A percentile compares a stretch with the other conserved stretches of the same genome.
These are phyloP conservation scores for Micropoecilia bifurca DNA, from an alignment of 2,797 vertebrate species.

Conservation along the genomic window DNA sequence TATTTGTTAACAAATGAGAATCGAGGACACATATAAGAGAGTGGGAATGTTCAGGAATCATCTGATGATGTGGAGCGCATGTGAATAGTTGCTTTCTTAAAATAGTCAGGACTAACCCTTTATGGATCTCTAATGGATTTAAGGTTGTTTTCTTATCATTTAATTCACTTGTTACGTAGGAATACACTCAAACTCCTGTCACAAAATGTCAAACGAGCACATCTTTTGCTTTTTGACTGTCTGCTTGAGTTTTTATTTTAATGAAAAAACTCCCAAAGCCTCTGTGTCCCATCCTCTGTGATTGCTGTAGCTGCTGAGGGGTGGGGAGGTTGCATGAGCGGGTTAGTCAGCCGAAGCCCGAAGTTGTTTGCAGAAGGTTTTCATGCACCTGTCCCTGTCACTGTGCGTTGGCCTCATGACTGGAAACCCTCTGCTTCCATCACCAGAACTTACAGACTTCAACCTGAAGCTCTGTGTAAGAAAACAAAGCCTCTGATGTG, in stretches of 20 bases:
- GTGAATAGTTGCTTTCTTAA: not conserved
- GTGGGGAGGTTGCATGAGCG: not conserved
- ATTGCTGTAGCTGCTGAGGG: not conserved
- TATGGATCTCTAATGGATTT: not conserved
- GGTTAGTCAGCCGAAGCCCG: not conserved
- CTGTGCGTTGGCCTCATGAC: not conserved
- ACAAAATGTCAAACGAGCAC: not conserved
- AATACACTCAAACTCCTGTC: not conserved
- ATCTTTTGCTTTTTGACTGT: not conserved
- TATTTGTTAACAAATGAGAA: not conserved
- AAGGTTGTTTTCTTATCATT: not conserved
- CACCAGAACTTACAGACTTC: slow-evolving; percentile 10
- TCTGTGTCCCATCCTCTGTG: not conserved
- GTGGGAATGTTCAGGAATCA: not conserved
- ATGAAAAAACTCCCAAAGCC: not conserved
- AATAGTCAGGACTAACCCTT: not conserved
- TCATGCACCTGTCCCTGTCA: slow-evolving; percentile 4
- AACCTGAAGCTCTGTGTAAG: slow-evolving; percentile 29
- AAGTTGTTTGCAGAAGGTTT: slow-evolving; percentile 6
- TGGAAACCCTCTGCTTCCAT: slow-evolving; percentile 19
- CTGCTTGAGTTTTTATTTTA: not conserved
- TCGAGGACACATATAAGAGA: not conserved
- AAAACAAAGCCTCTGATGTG: slow-evolving; percentile 21
- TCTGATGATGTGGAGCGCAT: slow-evolving; percentile 1
- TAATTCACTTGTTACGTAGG: not conserved